Conservation (phyloP, 1,140 invertebrate genomes). For the Bombus confusus region DNA sequence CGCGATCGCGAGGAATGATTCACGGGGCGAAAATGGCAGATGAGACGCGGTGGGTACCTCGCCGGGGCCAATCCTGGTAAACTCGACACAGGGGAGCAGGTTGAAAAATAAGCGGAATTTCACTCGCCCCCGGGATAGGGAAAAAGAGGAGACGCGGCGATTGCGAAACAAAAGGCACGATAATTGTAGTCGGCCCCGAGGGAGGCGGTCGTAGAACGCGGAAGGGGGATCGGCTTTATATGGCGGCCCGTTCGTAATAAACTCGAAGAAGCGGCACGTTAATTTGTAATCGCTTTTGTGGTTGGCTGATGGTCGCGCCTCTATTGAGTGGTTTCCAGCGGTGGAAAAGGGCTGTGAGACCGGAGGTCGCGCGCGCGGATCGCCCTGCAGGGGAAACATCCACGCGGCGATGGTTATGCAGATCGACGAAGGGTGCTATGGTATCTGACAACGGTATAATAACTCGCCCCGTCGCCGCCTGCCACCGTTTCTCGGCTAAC, state of each 20-base stretch:
- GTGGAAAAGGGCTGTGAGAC: constrained; percentile 48
- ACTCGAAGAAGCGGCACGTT: constrained; percentile 75
- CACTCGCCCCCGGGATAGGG: constrained; percentile 51
- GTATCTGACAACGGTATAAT: constrained; percentile 72
- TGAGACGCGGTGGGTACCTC: constrained; percentile 2
- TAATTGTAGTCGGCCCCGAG: constrained; percentile 76
- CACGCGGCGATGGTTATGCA: constrained; percentile 73
- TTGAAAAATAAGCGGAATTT: constrained; percentile 70
- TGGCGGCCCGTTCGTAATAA: constrained; percentile 73
- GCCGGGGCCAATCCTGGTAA: constrained; percentile 9
- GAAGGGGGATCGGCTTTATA: constrained; percentile 25
- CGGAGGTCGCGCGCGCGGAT: neutral
- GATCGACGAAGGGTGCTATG: constrained; percentile 72
- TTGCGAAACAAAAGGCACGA: constrained; percentile 80
- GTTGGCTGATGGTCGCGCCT: constrained; percentile 71
- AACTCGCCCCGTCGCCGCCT: constrained; percentile 56
- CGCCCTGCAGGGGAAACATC: constrained; percentile 42
- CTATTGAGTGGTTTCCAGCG: constrained; percentile 66
- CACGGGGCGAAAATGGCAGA: constrained; percentile 38
- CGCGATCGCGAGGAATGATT: constrained; percentile 23
- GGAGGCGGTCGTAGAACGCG: constrained; percentile 40
- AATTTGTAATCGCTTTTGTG: constrained; percentile 79
- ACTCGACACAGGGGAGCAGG: constrained; percentile 53
- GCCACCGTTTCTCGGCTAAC: constrained; percentile 50
- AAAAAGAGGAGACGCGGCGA: constrained; percentile 53